These are phyloP conservation scores for Siniperca obscura DNA, from an alignment of 2,797 vertebrate species.

Conservation along the genomic window DNA sequence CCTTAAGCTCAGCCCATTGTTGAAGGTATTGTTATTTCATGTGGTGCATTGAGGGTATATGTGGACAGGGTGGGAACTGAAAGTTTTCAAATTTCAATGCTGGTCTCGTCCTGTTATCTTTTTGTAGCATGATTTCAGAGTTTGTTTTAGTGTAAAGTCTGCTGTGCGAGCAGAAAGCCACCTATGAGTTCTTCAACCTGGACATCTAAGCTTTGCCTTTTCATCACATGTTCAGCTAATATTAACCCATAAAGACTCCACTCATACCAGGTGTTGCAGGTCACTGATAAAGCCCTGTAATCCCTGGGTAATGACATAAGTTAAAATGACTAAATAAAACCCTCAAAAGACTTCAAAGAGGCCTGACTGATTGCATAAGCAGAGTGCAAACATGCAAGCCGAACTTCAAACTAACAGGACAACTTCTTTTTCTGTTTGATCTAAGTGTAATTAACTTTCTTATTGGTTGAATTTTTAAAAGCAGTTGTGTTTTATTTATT, in stretches of 20 bases:
- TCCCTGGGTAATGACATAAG: conserved; percentile 46
- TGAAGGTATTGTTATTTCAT: conserved; percentile 67
- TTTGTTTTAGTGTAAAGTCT: conserved; percentile 7
- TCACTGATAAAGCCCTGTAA: conserved; percentile 46
- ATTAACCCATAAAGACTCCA: conserved; percentile 19
- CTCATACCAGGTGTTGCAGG: conserved; percentile 46
- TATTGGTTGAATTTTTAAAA: conserved; percentile 21
- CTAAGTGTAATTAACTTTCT: conserved; percentile 10
- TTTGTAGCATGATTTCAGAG: conserved; percentile 4
- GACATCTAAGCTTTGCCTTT: conserved; percentile 8
- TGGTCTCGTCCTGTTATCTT: background rate
- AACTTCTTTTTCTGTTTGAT: conserved; percentile 40
- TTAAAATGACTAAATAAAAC: conserved; percentile 55
- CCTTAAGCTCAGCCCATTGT: conserved; percentile 47
- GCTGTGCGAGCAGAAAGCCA: conserved; percentile 2
- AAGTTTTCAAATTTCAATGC: background rate
- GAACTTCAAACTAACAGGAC: conserved; percentile 16
- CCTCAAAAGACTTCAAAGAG: conserved; percentile 50
- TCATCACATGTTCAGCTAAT: conserved; percentile 32
- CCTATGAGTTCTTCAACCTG: background rate
- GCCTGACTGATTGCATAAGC: conserved; percentile 8
- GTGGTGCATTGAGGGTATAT: conserved; percentile 35
- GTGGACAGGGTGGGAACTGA: conserved; percentile 29
- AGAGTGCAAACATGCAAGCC: conserved; percentile 32
- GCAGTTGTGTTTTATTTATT: conserved; percentile 18